phyloP scores from a whole-genome alignment of 2,113 vertebrate species.

The Xenopus borealis region DNA sequence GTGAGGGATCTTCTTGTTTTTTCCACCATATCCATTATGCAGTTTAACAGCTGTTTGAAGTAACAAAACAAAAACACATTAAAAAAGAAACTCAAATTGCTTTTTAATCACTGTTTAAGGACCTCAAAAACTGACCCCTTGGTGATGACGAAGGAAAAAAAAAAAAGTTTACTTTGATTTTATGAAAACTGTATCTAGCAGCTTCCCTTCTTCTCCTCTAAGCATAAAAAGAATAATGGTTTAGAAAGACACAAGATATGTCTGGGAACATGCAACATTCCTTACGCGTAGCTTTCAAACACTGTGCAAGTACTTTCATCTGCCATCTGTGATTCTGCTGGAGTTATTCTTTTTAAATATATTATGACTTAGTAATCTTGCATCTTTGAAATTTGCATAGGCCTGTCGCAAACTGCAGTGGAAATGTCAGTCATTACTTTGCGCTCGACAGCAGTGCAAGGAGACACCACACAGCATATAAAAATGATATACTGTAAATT shows the following conservation, averaged over 20 bases:
- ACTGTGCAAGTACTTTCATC: conserved; percentile 41
- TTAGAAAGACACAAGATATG: conserved; percentile 32
- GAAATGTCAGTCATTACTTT: conserved; percentile 39
- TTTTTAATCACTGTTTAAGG: no score
- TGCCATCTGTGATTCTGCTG: conserved; percentile 43
- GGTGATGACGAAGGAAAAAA: no score
- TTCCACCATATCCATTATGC: conserved; percentile 85
- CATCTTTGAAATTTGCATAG: conserved; percentile 42
- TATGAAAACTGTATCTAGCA: conserved; percentile 2
- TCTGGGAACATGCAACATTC: conserved; percentile 40
- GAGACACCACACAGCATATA: conserved; percentile 31
- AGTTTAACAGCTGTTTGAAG: conserved; percentile 69
- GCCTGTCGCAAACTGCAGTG: conserved; percentile 26
- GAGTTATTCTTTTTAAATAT: conserved; percentile 43
- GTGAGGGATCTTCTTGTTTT: conserved; percentile 79
- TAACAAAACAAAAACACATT: no score
- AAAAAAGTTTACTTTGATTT: conserved; percentile 1
- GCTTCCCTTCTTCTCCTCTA: not conserved
- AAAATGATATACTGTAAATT: conserved; percentile 46
- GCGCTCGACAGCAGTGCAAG: conserved; percentile 16
- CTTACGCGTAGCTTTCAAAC: conserved; percentile 39
- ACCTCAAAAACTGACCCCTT: no score
- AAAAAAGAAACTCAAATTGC: not conserved
- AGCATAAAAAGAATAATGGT: conserved; percentile 15
- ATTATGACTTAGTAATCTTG: conserved; percentile 45